A percentile compares a stretch with the other conserved stretches of the same genome.
phyloP scores from a whole-genome alignment of 2,888 invertebrate genomes.

The Polymixis flavicincta region DNA sequence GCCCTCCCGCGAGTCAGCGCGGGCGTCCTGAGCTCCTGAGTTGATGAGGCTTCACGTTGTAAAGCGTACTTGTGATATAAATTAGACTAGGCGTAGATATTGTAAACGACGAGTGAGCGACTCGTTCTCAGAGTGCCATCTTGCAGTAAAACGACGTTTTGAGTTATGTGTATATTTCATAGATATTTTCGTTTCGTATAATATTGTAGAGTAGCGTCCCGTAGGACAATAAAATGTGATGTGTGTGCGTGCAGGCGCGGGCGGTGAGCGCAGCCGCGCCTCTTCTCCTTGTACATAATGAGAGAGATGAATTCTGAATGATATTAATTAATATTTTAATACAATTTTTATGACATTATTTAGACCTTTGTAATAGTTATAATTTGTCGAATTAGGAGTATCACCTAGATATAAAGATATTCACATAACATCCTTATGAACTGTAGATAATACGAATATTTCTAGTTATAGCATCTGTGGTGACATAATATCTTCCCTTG shows the following conservation, averaged over 20 bases:
- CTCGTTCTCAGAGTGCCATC: slow-evolving; percentile 88
- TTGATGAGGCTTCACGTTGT: slow-evolving; percentile 84
- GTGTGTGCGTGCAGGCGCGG: slow-evolving; percentile 64
- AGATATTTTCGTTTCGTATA: slow-evolving; percentile 76
- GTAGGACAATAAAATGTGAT: slow-evolving; percentile 81
- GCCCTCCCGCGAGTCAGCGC: slow-evolving; percentile 50
- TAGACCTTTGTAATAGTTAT: slow-evolving; percentile 80
- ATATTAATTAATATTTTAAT: slow-evolving; percentile 86
- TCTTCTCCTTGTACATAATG: slow-evolving; percentile 67
- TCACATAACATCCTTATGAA: slow-evolving; percentile 75
- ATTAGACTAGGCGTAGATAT: slow-evolving; percentile 85
- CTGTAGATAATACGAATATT: slow-evolving; percentile 76
- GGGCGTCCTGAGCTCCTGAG: slow-evolving; percentile 68
- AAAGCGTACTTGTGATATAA: slow-evolving; percentile 89
- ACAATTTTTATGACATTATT: slow-evolving; percentile 81
- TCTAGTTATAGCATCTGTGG: slow-evolving; percentile 71
- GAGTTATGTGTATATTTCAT: slow-evolving; percentile 77
- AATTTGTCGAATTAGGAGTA: slow-evolving; percentile 77
- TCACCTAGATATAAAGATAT: slow-evolving; percentile 79
- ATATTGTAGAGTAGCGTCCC: slow-evolving; percentile 77
- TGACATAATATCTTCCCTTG: slow-evolving; percentile 74
- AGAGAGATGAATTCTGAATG: slow-evolving; percentile 87
- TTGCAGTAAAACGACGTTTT: slow-evolving; percentile 80
- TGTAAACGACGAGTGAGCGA: slow-evolving; percentile 80
- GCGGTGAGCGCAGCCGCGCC: slow-evolving; percentile 58